Base-by-base conservation (phyloP, 2,888 invertebrate genomes). In the Aproaerema taeniolella region DNA sequence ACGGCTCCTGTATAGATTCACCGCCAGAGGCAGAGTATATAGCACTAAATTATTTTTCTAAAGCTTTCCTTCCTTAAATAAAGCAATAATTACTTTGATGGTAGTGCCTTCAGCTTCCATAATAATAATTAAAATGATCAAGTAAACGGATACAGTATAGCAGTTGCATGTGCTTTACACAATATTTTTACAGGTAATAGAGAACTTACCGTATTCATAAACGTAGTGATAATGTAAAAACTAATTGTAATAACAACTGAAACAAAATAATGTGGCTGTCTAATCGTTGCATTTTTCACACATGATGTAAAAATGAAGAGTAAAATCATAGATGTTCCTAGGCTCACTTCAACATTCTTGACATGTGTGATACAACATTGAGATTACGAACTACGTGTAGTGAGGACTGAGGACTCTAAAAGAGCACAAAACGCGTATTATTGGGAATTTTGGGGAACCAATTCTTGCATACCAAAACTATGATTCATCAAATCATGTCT, bases 51-150 rank as follows among this genome's bases (percentile, higher is more conserved):
- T 81, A 76, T 80, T 81, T 82, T 80, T 80, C 70, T 75, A 80
- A 77, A 56, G 79, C 82, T 81, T 76, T 68, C 66, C 75, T 81
- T 80, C 80, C 78, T 78, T 59, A 64, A 46, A 20, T 26, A 56
- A 73, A 82, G 80, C 80, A 82, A 83, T 81, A 79, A 57, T 79
- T 80, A 58, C 63, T 79, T 85, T 81, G 65, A 77, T 70, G 64
- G 85, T 86, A 85, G 85, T 86, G 85, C 85, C 85, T 86, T 86
- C 78, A 78, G 85, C 85, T 83, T 86, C 64, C 69, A 74, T 68
- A 71, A 67, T n/a, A n/a, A n/a, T n/a, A n/a, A 62, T 50, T 66
- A 65, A 68, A 67, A n/a, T n/a, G 52, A 67, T 67, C 72, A 72
- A 66, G 65, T 61, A 53, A 35, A 37, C 51, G 58, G 52, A 67